Evolutionary conservation across 2,888 invertebrate genomes (phyloP), one percentile per base, ranked within the genome.

Genomic region (Tenthredo mesomela): DNA sequence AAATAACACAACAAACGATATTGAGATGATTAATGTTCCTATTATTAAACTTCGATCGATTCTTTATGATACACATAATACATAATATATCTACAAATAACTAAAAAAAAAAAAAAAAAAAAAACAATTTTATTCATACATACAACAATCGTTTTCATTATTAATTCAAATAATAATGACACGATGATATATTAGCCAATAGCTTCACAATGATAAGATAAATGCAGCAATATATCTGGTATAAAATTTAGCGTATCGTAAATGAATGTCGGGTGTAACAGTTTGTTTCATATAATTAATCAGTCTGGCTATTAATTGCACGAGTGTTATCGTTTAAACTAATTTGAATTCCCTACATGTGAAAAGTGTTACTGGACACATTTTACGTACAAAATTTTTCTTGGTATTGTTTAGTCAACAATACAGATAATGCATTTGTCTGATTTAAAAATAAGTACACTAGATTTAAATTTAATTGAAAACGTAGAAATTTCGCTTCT

Each of bases 111-210:
- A n/a, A n/a, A n/a, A n/a, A n/a, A n/a, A n/a, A n/a, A n/a, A n/a
- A n/a, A n/a, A 54, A 54, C n/a, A 54, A 54, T 54, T 54, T n/a
- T 54, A 54, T 54, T 54, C n/a, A n/a, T 54, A 54, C n/a, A 54
- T 54, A 54, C 54, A 54, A 54, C 54, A 54, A 54, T 54, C 7
- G 7, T 54, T 54, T 43, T 50, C n/a, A n/a, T 7, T 7, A n/a
- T n/a, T 54, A 7, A n/a, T 54, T 54, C 6, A 6, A n/a, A 7
- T 54, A 7, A n/a, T 54, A 54, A 54, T 54, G 7, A 33, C 2
- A n/a, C 50, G 18, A 50, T 50, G 3, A 18, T 50, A 50, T 50
- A 50, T 15, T 50, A 18, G 18, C n/a, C 50, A n/a, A n/a, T 70
- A 40, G 3, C n/a, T 37, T 37, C 70, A 15, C 15, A 37, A 50